These are phyloP conservation scores for Drosophila sp. DNA, from an alignment of 1,140 invertebrate species.

Conservation along the genomic window DNA sequence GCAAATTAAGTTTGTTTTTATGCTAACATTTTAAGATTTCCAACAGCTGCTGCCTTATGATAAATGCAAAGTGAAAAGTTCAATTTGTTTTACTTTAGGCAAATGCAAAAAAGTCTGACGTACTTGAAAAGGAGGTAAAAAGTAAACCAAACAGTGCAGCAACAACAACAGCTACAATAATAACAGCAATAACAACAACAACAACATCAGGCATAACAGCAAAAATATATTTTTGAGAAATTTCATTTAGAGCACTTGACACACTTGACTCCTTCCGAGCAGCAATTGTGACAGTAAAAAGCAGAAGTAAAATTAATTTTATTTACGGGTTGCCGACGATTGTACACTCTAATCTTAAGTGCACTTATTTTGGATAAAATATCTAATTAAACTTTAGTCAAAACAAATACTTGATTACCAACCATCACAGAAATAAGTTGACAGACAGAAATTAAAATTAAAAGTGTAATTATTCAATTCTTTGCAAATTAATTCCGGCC, in stretches of 20 bases:
- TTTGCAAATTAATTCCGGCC: no score
- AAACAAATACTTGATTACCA: no score
- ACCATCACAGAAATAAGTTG: no score
- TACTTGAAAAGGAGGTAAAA: constrained; percentile 36
- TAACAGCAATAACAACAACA: neutral
- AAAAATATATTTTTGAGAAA: constrained; percentile 40
- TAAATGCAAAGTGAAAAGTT: constrained; percentile 54
- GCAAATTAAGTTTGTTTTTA: constrained; percentile 41
- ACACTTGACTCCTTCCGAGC: constrained; percentile 27
- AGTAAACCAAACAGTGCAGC: constrained; percentile 15
- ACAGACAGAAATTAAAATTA: no score
- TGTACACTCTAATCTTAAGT: neutral
- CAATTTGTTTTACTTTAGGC: constrained; percentile 53
- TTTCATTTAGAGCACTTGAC: constrained; percentile 42
- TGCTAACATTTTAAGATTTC: constrained; percentile 43
- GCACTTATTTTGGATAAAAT: no score
- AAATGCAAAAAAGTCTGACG: constrained; percentile 11
- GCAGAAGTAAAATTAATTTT: neutral
- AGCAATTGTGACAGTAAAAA: constrained; percentile 15
- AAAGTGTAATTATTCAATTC: no score
- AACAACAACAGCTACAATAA: constrained; percentile 2
- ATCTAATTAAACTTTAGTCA: no score
- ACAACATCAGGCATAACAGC: constrained; percentile 2
- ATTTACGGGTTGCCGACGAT: neutral
- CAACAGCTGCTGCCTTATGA: constrained; percentile 38